Evolutionary conservation across 2,888 invertebrate genomes (phyloP).

Genomic region (Rosalia funebris): DNA sequence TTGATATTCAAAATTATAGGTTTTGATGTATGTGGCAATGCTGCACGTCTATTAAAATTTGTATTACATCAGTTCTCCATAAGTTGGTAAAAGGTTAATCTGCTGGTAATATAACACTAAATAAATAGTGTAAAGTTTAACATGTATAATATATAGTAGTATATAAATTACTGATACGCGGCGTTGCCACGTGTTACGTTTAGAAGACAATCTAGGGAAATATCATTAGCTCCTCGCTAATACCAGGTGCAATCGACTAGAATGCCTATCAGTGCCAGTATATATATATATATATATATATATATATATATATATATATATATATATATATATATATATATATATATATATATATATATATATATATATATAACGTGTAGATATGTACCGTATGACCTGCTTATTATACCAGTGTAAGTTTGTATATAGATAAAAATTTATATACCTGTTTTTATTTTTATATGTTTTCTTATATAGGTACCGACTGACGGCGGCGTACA

Average conservation of each 20-base stretch:
- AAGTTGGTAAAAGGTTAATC: too few species aligned
- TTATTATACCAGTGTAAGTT: slow-evolving; percentile 16
- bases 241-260: neutral
- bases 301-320: neutral
- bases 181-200: too few species aligned
- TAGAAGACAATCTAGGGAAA: too few species aligned
- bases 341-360: neutral
- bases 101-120: too few species aligned
- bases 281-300: neutral
- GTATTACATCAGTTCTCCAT: too few species aligned
- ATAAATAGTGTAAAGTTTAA: too few species aligned
- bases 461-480: slow-evolving; percentile 30
- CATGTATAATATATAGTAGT: too few species aligned
- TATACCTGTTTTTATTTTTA: slow-evolving; percentile 34
- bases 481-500: slow-evolving; percentile 9
- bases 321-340: neutral
- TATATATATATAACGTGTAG: neutral
- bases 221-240: too few species aligned
- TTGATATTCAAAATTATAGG: too few species aligned
- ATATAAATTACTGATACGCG: too few species aligned
- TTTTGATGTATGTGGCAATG: too few species aligned
- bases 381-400: slow-evolving; percentile 1
- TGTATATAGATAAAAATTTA: slow-evolving; percentile 28
- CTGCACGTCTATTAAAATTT: too few species aligned
- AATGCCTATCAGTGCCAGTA: slow-evolving; percentile 4